These are phyloP conservation scores for Ancistrus triradiatus DNA, from an alignment of 2,113 vertebrate genomes.

Conservation along the genomic window DNA sequence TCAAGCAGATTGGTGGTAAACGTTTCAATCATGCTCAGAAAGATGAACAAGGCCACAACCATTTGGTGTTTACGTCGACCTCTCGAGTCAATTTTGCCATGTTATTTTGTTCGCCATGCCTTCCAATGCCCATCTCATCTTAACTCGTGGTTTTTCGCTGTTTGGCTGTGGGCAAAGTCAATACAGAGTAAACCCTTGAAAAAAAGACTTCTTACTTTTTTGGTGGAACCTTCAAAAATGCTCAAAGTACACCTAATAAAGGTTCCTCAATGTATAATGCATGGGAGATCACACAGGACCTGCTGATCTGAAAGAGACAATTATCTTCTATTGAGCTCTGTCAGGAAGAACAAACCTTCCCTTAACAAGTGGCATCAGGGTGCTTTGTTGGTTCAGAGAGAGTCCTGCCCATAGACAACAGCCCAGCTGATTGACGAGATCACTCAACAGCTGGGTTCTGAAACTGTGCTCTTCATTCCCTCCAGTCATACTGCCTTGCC, in stretches of 20 bases:
- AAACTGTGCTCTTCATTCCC: slow-evolving; percentile 29
- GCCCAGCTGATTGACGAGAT: too few relatives aligned
- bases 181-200: too few relatives aligned
- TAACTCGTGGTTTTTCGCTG: too few relatives aligned
- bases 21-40: slow-evolving; percentile 14
- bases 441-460: too few relatives aligned
- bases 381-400: slow-evolving; percentile 42
- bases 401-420: slow-evolving; percentile 50
- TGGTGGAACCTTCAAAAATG: neutral
- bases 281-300: slow-evolving; percentile 70
- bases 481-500: slow-evolving; percentile 41
- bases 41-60: slow-evolving; percentile 13
- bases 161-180: too few relatives aligned
- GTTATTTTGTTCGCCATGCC: neutral
- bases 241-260: neutral
- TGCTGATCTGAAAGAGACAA: slow-evolving; percentile 70
- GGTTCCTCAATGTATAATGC: slow-evolving; percentile 59
- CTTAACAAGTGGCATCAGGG: slow-evolving; percentile 60
- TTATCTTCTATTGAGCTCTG: slow-evolving; percentile 74
- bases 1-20: slow-evolving; percentile 44
- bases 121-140: neutral
- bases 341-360: slow-evolving; percentile 68
- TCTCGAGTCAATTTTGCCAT: slow-evolving; percentile 2
- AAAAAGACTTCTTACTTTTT: too few relatives aligned
- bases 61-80: slow-evolving; percentile 2